Conservation (phyloP, 2,888 invertebrate genomes). For the Perithous albicinctus region DNA sequence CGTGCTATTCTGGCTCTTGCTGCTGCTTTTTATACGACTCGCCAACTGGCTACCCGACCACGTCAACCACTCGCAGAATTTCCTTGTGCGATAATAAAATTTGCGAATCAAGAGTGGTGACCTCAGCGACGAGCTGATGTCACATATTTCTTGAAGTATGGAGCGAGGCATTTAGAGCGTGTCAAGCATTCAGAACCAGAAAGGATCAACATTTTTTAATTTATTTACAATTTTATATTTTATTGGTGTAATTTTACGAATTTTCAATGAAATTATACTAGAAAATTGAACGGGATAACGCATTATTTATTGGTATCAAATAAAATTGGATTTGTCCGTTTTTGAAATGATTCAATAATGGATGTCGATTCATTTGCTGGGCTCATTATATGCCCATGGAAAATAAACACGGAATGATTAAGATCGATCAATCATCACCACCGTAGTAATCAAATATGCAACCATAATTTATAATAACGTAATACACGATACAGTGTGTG, state of each 20-base stretch:
- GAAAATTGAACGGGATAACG: background rate
- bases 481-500: too few species aligned
- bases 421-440: constrained; percentile 13
- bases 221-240: background rate
- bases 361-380: background rate
- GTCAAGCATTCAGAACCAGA: background rate
- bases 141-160: background rate
- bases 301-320: background rate
- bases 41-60: constrained; percentile 11
- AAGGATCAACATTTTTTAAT: background rate
- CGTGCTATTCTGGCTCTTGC: background rate
- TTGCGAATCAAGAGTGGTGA: constrained; percentile 12
- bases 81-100: constrained; percentile 16
- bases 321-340: background rate
- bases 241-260: background rate
- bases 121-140: background rate
- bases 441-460: too few species aligned
- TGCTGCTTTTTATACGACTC: background rate
- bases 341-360: background rate
- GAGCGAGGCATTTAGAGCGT: background rate
- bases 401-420: background rate
- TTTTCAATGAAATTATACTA: background rate
- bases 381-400: background rate
- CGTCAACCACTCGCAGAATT: constrained; percentile 18
- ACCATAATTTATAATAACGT: too few species aligned